These are phyloP conservation scores for Diaphora mendica DNA, from an alignment of 2,888 invertebrate genomes.

Conservation along the genomic window DNA sequence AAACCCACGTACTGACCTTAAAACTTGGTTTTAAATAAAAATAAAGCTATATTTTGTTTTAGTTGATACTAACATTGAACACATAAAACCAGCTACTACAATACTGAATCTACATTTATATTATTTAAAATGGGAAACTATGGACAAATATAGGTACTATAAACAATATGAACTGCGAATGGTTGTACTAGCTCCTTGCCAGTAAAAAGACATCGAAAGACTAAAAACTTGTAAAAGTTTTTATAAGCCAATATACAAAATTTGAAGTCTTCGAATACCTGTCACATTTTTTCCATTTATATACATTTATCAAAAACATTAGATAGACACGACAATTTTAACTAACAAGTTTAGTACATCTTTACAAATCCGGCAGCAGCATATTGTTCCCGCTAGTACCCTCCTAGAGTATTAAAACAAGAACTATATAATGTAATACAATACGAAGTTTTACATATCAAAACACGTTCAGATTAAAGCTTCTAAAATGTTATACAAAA, in stretches of 20 bases:
- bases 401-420: conserved; percentile 41
- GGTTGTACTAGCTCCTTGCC: background rate
- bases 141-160: background rate
- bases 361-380: background rate
- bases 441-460: conserved; percentile 69
- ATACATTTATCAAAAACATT: conserved; percentile 43
- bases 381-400: conserved; percentile 44
- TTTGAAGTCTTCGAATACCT: conserved; percentile 1
- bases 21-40: conserved; percentile 6
- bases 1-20: conserved; percentile 12
- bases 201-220: conserved; percentile 15
- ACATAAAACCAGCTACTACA: conserved; percentile 10
- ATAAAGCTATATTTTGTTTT: conserved; percentile 10
- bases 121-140: background rate
- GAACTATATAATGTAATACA: conserved; percentile 44
- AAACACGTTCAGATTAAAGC: conserved; percentile 69
- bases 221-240: conserved; percentile 4
- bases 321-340: conserved; percentile 21
- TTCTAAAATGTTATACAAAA: conserved; percentile 71
- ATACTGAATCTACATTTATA: conserved; percentile 13
- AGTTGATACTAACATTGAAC: conserved; percentile 10
- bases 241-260: conserved; percentile 10
- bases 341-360: conserved; percentile 22
- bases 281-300: conserved; percentile 3
- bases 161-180: background rate